These are phyloP conservation scores for Dascillus cervinus DNA, from an alignment of 2,888 invertebrate genomes.

Conservation along the genomic window DNA sequence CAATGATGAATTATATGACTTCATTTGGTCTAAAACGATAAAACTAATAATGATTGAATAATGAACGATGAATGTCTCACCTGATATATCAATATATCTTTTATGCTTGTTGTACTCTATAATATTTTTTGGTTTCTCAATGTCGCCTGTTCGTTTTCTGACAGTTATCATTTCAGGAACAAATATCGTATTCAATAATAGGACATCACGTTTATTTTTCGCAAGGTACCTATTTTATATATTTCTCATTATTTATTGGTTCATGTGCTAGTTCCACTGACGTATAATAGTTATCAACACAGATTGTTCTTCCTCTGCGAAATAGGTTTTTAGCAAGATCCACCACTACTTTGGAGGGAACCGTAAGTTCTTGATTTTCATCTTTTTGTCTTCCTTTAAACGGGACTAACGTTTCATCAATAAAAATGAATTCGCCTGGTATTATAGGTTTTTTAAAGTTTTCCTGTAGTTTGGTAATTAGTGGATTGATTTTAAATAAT, in stretches of 20 bases:
- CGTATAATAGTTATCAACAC: slow-evolving; percentile 22
- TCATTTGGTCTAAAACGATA: slow-evolving; percentile 5
- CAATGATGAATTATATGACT: slow-evolving; percentile 19
- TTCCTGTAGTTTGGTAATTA: slow-evolving; percentile 8
- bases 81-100: slow-evolving; percentile 11
- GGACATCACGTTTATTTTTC: slow-evolving; percentile 3
- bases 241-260: slow-evolving; percentile 8
- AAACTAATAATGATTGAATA: neutral
- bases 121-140: slow-evolving; percentile 5
- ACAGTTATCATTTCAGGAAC: slow-evolving; percentile 5
- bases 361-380: slow-evolving; percentile 12
- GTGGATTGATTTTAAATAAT: slow-evolving; percentile 9
- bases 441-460: slow-evolving; percentile 17
- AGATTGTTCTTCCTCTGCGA: slow-evolving; percentile 16
- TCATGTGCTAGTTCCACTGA: slow-evolving; percentile 20
- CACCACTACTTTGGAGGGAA: slow-evolving; percentile 14
- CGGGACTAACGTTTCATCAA: slow-evolving; percentile 20
- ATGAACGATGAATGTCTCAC: neutral
- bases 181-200: slow-evolving; percentile 3
- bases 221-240: too few relatives aligned
- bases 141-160: slow-evolving; percentile 1
- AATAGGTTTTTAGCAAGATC: slow-evolving; percentile 13
- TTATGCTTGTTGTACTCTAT: slow-evolving; percentile 9
- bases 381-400: slow-evolving; percentile 16
- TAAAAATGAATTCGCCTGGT: slow-evolving; percentile 20